A percentile compares a stretch with the other conserved stretches of the same genome.
phyloP scores from a whole-genome alignment of 2,888 invertebrate species.

The Boloria selene region DNA sequence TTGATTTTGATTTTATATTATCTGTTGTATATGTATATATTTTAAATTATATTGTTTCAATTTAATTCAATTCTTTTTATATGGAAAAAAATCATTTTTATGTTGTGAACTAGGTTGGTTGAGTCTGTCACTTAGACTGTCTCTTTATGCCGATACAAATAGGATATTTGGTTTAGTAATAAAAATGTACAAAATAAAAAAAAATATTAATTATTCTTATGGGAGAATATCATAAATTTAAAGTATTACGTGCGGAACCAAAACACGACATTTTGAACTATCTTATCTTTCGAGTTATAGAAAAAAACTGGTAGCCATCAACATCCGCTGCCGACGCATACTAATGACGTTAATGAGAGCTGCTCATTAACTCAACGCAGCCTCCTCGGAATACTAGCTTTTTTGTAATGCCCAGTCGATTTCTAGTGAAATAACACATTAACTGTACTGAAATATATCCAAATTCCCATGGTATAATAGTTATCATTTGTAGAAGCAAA shows the following conservation, averaged over 20 bases:
- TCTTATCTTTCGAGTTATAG: slow-evolving; percentile 25
- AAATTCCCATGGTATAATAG: not conserved
- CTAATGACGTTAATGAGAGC: slow-evolving; percentile 38
- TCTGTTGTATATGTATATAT: no score
- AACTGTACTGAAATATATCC: not conserved
- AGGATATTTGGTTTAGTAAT: no score
- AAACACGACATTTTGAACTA: slow-evolving; percentile 2
- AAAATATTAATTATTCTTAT: no score
- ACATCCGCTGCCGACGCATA: slow-evolving; percentile 33
- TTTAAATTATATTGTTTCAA: no score
- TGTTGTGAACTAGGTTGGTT: not conserved
- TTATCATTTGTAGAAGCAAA: not conserved
- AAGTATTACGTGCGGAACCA: slow-evolving; percentile 15
- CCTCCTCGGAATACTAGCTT: slow-evolving; percentile 26
- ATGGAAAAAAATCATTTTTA: no score
- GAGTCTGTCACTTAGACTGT: no score
- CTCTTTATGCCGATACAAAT: no score
- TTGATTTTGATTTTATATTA: no score
- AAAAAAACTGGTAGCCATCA: slow-evolving; percentile 39
- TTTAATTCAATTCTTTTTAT: no score
- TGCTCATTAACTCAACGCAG: slow-evolving; percentile 35
- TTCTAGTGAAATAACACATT: slow-evolving; percentile 25
- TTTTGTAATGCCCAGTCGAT: slow-evolving; percentile 32
- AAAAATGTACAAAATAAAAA: no score
- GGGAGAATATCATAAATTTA: not conserved